A percentile compares a stretch with the other conserved stretches of the same genome.
These are phyloP conservation scores for Bombylius major DNA, from an alignment of 2,888 invertebrate genomes.

Conservation along the genomic window DNA sequence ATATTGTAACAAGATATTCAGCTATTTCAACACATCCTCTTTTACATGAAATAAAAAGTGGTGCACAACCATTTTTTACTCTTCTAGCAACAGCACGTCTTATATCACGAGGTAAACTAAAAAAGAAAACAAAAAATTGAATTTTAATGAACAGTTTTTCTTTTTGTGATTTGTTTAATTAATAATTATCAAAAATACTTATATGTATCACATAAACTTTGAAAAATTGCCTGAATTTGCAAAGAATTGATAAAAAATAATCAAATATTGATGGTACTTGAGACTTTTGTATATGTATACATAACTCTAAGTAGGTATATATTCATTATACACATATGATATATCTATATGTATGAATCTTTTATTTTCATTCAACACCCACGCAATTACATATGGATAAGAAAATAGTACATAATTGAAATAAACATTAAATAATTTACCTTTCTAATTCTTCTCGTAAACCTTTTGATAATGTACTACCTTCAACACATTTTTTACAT, in stretches of 20 bases:
- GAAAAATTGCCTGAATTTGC: too few species aligned
- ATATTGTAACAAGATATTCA: slow-evolving; percentile 70
- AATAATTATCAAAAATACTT: background rate
- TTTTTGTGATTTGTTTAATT: background rate
- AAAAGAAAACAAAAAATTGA: background rate
- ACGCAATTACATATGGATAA: too few species aligned
- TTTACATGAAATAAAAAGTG: slow-evolving; percentile 51
- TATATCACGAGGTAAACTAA: slow-evolving; percentile 43
- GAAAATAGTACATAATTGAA: too few species aligned
- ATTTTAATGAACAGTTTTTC: background rate
- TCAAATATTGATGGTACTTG: too few species aligned
- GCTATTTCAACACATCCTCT: slow-evolving; percentile 72
- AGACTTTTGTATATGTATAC: too few species aligned
- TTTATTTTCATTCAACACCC: too few species aligned
- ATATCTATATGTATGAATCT: too few species aligned
- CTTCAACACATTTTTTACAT: slow-evolving; percentile 29
- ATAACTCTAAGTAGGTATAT: too few species aligned
- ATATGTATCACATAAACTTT: too few species aligned
- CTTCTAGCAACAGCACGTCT: slow-evolving; percentile 57
- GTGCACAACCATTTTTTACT: slow-evolving; percentile 63
- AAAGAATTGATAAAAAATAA: too few species aligned
- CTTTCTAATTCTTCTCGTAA: slow-evolving; percentile 30
- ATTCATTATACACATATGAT: too few species aligned
- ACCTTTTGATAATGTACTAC: slow-evolving; percentile 25
- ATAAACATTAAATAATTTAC: slow-evolving; percentile 16